These are phyloP conservation scores for Heliconius melpomene DNA, from an alignment of 1,140 invertebrate genomes.

Conservation along the genomic window DNA sequence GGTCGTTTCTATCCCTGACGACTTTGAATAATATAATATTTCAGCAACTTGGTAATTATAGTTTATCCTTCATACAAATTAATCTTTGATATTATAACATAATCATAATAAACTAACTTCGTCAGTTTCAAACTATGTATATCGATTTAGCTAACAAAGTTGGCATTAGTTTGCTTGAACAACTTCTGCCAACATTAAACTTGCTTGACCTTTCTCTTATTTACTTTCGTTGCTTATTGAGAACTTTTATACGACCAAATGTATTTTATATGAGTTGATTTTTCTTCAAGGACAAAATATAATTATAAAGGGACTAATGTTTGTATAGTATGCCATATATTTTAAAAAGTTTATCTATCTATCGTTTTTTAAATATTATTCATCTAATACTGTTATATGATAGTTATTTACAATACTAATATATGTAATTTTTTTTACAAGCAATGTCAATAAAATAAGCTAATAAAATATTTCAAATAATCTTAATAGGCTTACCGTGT, in stretches of 20 bases:
- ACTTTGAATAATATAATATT: background rate
- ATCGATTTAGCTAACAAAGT: slow-evolving; percentile 7
- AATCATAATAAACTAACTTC: background rate
- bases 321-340: too few relatives aligned
- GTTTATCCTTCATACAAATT: background rate
- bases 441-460: background rate
- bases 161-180: slow-evolving; percentile 8
- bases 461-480: background rate
- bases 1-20: background rate
- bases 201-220: slow-evolving; percentile 4
- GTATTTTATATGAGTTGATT: slow-evolving; percentile 1
- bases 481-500: slow-evolving; percentile 83
- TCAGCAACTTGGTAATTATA: background rate
- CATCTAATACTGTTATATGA: too few relatives aligned
- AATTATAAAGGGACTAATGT: too few relatives aligned
- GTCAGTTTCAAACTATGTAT: background rate
- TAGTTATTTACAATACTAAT: too few relatives aligned
- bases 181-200: slow-evolving; percentile 1
- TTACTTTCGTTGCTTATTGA: slow-evolving; percentile 4
- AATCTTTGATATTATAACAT: background rate
- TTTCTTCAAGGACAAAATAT: background rate
- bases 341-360: too few relatives aligned
- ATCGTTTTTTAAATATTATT: too few relatives aligned
- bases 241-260: background rate
- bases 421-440: too few relatives aligned